These are phyloP conservation scores for Monodelphis domestica DNA, from an alignment of 2,797 vertebrate species.

Conservation along the genomic window DNA sequence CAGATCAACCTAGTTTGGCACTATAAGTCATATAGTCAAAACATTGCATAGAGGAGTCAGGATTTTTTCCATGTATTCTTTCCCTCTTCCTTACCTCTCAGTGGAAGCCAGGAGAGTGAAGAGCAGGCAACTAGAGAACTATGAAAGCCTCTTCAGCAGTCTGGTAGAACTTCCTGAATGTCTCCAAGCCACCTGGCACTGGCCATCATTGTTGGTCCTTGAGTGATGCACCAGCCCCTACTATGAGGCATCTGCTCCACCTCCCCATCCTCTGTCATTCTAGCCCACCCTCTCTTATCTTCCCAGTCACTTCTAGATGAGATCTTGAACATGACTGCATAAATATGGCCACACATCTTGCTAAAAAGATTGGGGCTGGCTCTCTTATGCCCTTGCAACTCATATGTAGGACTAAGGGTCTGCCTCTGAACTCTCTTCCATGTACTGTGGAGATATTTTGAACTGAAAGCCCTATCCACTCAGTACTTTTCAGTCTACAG, in stretches of 20 bases:
- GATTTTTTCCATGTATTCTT: background rate
- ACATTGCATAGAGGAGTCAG: background rate
- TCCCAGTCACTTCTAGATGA: no score
- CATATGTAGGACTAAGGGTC: conserved; percentile 2
- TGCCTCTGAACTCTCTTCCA: background rate
- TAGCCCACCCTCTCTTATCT: conserved; percentile 8
- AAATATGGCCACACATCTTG: background rate
- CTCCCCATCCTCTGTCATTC: background rate
- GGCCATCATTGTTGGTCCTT: conserved; percentile 75
- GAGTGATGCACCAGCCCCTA: background rate
- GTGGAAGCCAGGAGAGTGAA: background rate
- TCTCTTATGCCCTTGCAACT: background rate
- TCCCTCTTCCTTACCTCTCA: background rate
- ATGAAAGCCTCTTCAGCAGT: background rate
- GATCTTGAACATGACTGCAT: no score
- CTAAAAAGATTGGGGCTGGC: conserved; percentile 7
- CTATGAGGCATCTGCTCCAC: background rate
- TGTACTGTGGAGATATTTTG: background rate
- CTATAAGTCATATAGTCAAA: no score
- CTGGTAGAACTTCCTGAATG: background rate
- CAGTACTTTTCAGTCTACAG: background rate
- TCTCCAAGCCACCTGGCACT: rapidly evolving
- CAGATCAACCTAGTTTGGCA: no score
- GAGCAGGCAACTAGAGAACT: background rate
- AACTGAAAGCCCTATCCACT: no score